Conservation (phyloP, 2,888 invertebrate genomes). For the Cephus nigrinus region DNA sequence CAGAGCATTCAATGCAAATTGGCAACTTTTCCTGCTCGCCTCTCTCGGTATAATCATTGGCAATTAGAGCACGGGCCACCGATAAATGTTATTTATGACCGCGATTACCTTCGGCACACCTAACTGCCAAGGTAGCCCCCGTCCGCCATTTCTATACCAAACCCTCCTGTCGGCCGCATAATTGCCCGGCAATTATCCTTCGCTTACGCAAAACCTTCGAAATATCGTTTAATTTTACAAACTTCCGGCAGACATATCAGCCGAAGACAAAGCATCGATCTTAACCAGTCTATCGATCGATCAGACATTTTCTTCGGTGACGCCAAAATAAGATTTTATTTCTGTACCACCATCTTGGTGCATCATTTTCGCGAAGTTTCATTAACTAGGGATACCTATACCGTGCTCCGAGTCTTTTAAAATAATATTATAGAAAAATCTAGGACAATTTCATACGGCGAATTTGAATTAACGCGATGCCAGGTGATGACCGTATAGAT, state of each 20-base stretch:
- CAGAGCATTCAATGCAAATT: constrained; percentile 50
- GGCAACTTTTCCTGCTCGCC: constrained; percentile 48
- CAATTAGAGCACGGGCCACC: constrained; percentile 54
- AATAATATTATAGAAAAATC: constrained; percentile 48
- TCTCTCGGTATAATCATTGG: constrained; percentile 53
- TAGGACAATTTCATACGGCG: constrained; percentile 16
- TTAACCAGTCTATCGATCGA: background rate
- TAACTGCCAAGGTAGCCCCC: constrained; percentile 37
- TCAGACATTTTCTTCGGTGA: background rate
- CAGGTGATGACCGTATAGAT: background rate
- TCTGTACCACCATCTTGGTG: background rate
- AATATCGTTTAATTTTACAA: constrained; percentile 12
- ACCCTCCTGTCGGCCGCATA: constrained; percentile 33
- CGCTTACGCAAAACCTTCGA: constrained; percentile 42
- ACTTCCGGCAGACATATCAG: background rate
- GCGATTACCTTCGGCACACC: constrained; percentile 57
- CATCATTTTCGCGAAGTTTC: background rate
- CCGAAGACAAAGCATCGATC: background rate
- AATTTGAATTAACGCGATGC: constrained; percentile 1
- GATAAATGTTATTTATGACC: constrained; percentile 61
- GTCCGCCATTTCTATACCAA: constrained; percentile 24
- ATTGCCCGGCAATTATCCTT: constrained; percentile 48
- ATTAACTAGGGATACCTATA: background rate
- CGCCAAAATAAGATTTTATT: background rate
- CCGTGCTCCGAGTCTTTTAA: constrained; percentile 22